These are phyloP conservation scores for Athalia rosae DNA, from an alignment of 2,888 invertebrate genomes.

Conservation along the genomic window DNA sequence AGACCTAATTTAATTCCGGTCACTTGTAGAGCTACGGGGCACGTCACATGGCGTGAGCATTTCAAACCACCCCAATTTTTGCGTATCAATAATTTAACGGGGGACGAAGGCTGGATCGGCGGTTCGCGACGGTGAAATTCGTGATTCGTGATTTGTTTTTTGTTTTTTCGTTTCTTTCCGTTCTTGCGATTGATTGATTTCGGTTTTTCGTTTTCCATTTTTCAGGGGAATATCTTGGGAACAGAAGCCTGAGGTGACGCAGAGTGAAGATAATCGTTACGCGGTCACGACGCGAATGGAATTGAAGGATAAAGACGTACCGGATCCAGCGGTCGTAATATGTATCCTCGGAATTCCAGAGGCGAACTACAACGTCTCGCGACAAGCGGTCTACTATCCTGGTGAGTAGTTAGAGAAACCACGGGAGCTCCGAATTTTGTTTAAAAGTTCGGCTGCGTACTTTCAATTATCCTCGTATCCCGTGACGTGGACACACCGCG, in stretches of 20 bases:
- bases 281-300: conserved; percentile 59
- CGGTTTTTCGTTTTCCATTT: neutral
- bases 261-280: neutral
- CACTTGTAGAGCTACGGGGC: conserved; percentile 15
- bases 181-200: neutral
- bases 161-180: neutral
- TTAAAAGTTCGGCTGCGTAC: too few relatives aligned
- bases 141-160: neutral
- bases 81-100: conserved; percentile 35
- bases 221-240: conserved; percentile 2
- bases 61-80: neutral
- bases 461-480: too few relatives aligned
- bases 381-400: conserved; percentile 65
- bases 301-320: conserved; percentile 63
- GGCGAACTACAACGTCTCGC: conserved; percentile 66
- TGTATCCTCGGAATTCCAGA: conserved; percentile 67
- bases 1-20: neutral
- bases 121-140: too few relatives aligned
- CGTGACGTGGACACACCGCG: too few relatives aligned
- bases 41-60: conserved; percentile 36
- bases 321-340: conserved; percentile 63
- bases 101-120: neutral
- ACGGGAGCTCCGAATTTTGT: too few relatives aligned
- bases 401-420: conserved; percentile 61
- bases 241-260: neutral